Evolutionary conservation across 2,888 invertebrate genomes (phyloP).

Genomic region (Uropetala carovei): DNA sequence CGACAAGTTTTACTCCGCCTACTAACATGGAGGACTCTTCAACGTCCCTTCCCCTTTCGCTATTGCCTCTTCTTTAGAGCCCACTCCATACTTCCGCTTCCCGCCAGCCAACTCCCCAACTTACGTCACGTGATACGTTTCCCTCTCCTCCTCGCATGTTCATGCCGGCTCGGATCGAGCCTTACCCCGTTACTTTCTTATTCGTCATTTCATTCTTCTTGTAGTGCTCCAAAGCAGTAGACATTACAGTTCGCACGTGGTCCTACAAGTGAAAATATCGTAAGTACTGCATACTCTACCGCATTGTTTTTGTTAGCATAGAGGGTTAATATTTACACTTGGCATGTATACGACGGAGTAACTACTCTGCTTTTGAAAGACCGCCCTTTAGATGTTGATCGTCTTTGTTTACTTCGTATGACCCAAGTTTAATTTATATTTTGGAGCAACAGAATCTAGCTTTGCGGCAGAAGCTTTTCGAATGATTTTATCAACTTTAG

Average conservation of each 20-base stretch:
- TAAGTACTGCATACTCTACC: not conserved
- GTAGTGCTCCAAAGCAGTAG: not conserved
- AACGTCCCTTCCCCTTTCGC: not conserved
- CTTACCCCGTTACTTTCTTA: not conserved
- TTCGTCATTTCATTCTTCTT: constrained; percentile 8
- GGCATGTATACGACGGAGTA: not conserved
- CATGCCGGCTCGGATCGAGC: constrained; percentile 47
- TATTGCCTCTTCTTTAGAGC: not conserved
- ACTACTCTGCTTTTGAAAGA: constrained; percentile 1
- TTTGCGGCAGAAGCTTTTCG: too few species aligned
- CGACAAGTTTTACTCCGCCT: constrained; percentile 21
- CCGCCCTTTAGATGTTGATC: not conserved
- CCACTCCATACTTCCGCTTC: constrained; percentile 24
- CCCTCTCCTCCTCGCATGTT: constrained; percentile 6
- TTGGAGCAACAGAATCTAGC: too few species aligned
- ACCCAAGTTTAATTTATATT: not conserved
- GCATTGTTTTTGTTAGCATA: not conserved
- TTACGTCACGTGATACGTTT: constrained; percentile 23
- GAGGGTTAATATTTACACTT: too few species aligned
- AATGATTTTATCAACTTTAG: too few species aligned
- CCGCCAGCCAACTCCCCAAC: constrained; percentile 16
- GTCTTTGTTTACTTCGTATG: not conserved
- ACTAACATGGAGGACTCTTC: not conserved
- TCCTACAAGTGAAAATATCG: not conserved
- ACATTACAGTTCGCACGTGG: not conserved